Conservation (phyloP, 2,113 vertebrate species). For the Bagarius yarrelli region DNA sequence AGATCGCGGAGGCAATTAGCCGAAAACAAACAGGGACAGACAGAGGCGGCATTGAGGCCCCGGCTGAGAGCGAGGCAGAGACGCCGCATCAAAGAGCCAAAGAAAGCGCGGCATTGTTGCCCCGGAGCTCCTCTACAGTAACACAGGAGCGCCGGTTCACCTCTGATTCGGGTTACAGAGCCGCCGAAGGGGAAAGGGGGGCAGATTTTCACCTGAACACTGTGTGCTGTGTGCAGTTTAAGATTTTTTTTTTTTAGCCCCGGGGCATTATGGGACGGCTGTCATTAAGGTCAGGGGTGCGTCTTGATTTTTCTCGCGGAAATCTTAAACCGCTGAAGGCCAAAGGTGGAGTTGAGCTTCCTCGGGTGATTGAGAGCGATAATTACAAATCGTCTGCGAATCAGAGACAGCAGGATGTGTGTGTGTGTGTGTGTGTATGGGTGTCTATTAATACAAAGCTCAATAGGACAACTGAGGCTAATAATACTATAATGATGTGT, state of each 20-base stretch:
- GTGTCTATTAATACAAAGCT: not conserved
- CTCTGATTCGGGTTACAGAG: conserved; percentile 88
- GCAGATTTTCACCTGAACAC: conserved; percentile 82
- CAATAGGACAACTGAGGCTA: not conserved
- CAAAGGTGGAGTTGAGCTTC: conserved; percentile 57
- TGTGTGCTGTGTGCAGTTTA: conserved; percentile 76
- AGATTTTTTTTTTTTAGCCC: conserved; percentile 68
- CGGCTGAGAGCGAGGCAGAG: conserved; percentile 62
- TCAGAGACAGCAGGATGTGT: conserved; percentile 12
- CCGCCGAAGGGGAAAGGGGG: conserved; percentile 79
- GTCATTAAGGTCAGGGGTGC: conserved; percentile 71
- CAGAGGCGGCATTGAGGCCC: conserved; percentile 88
- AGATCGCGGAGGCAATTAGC: conserved; percentile 95
- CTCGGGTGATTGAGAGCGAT: conserved; percentile 63
- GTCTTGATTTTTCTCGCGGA: conserved; percentile 65
- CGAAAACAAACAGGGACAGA: conserved; percentile 95
- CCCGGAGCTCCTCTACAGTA: conserved; percentile 81
- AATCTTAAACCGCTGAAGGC: conserved; percentile 59
- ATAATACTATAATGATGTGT: not conserved
- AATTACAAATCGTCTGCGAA: conserved; percentile 67
- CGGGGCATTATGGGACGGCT: conserved; percentile 50
- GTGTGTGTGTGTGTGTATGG: not conserved
- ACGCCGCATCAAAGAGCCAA: conserved; percentile 83
- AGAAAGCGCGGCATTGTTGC: conserved; percentile 91
- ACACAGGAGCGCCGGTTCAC: conserved; percentile 74